Evolutionary conservation across 2,113 vertebrate genomes (phyloP).

Genomic region (Argyrosomus japonicus): DNA sequence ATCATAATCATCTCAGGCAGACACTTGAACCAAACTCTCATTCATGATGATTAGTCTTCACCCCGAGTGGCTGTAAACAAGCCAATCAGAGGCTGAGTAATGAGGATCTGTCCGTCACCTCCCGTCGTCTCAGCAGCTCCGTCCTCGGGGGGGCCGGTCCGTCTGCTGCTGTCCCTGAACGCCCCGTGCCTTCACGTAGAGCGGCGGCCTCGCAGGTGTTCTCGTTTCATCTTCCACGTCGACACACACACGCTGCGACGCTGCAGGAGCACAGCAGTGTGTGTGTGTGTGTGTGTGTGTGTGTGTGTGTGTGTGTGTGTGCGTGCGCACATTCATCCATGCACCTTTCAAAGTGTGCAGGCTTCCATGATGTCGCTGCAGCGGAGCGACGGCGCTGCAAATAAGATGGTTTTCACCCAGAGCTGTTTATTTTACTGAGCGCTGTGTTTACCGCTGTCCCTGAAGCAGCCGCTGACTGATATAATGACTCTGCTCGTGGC

Average conservation of each 20-base stretch:
- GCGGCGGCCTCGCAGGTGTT: slow-evolving; percentile 25
- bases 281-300: background rate
- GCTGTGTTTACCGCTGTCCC: background rate
- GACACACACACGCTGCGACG: background rate
- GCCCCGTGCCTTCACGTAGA: background rate
- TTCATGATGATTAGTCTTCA: background rate
- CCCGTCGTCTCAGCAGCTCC: background rate
- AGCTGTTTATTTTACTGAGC: background rate
- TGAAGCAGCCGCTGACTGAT: background rate
- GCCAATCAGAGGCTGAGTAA: background rate
- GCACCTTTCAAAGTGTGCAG: too few species aligned
- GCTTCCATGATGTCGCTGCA: background rate
- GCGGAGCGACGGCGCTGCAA: background rate
- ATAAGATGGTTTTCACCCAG: background rate
- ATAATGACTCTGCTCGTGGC: background rate
- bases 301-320: background rate
- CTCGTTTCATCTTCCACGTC: background rate
- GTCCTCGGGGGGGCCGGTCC: background rate
- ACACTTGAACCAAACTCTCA: background rate
- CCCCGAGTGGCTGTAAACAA: background rate
- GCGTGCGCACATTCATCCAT: too few species aligned
- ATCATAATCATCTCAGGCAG: background rate
- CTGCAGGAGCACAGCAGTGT: background rate
- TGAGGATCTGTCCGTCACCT: background rate
- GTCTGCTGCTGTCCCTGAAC: slow-evolving; percentile 21